Percentiles rank a stretch among this genome's conserved stretches.
phyloP scores from a whole-genome alignment of 2,797 vertebrate species.

The Lithobates pipiens region DNA sequence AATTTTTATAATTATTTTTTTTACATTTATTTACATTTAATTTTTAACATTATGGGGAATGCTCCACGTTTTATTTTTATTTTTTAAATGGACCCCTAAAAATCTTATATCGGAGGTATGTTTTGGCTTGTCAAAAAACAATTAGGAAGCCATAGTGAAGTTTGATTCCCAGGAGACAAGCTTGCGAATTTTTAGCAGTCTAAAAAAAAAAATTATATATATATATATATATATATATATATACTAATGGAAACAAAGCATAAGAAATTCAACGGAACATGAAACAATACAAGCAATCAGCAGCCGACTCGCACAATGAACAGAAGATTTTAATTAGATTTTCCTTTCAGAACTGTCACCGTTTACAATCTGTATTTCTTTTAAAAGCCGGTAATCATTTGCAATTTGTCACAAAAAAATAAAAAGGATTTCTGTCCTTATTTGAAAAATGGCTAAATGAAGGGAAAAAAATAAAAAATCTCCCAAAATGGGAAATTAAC shows the following conservation, averaged over 20 bases:
- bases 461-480: not conserved
- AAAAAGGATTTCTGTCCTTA: conserved; percentile 17
- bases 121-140: too few species aligned
- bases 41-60: too few species aligned
- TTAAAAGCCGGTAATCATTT: conserved; percentile 40
- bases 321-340: conserved; percentile 58
- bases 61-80: too few species aligned
- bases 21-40: too few species aligned
- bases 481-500: conserved; percentile 40
- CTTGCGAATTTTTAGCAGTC: not conserved
- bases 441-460: conserved; percentile 22
- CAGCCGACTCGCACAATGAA: conserved; percentile 16
- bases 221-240: too few species aligned
- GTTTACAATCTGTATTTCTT: conserved; percentile 50
- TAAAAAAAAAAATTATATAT: conserved; percentile 11
- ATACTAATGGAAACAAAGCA: conserved; percentile 38
- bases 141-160: not conserved
- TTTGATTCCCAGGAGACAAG: not conserved
- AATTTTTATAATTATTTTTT: too few species aligned
- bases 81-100: too few species aligned
- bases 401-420: conserved; percentile 51
- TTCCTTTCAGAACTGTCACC: conserved; percentile 41
- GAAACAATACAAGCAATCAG: conserved; percentile 56
- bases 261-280: conserved; percentile 33
- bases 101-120: too few species aligned